phyloP scores from a whole-genome alignment of 2,113 vertebrate genomes.

The Marcusenius ussheri region DNA sequence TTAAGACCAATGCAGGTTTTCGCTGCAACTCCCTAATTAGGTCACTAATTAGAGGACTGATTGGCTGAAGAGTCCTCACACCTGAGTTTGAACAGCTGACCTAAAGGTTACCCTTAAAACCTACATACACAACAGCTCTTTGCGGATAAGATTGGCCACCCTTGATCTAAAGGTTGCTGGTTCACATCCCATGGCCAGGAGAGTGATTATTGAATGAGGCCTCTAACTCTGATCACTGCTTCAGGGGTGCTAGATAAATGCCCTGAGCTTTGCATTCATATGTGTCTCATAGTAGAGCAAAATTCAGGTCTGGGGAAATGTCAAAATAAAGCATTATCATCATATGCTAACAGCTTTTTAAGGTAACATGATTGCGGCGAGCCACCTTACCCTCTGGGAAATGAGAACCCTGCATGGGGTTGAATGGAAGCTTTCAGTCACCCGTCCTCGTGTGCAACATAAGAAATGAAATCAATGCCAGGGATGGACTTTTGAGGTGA shows the following conservation, averaged over 20 bases:
- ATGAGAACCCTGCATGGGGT: not conserved
- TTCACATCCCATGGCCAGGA: not conserved
- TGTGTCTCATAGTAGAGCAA: not conserved
- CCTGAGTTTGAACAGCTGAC: no score
- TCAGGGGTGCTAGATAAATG: not conserved
- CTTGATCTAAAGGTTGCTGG: not conserved
- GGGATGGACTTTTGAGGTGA: not conserved
- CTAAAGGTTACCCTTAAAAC: no score
- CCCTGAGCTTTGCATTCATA: not conserved
- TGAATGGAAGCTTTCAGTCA: not conserved
- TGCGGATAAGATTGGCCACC: no score
- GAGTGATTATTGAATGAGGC: not conserved
- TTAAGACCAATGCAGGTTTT: not conserved
- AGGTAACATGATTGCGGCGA: not conserved
- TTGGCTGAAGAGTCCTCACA: no score
- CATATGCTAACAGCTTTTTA: not conserved
- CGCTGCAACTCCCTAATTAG: no score
- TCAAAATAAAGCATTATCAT: not conserved
- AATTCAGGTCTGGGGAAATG: not conserved
- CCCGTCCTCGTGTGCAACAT: not conserved
- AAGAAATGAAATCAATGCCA: not conserved
- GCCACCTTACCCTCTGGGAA: not conserved
- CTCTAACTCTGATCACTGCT: not conserved
- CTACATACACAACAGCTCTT: no score
- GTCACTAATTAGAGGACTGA: no score